Percentiles rank a stretch among this genome's conserved stretches.
Evolutionary conservation across 2,113 vertebrate species (phyloP).

Genomic region (Pipra filicauda): DNA sequence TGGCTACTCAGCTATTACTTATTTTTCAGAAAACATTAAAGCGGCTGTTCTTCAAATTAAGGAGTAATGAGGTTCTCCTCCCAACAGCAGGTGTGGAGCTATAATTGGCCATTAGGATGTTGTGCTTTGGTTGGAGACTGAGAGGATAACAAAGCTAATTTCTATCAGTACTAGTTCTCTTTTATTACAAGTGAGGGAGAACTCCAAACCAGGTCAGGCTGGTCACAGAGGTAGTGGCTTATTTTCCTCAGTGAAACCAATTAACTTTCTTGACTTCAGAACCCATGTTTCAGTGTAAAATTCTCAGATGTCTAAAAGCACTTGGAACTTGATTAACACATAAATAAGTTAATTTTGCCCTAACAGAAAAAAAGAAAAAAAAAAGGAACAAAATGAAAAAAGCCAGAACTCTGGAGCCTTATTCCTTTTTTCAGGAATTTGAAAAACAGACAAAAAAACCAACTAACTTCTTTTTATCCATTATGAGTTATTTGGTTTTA

Average conservation of each 20-base stretch:
- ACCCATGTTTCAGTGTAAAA: background rate
- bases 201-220: background rate
- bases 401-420: background rate
- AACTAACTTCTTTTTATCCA: background rate
- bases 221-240: background rate
- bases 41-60: conserved; percentile 48
- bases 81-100: conserved; percentile 48
- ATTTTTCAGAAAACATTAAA: conserved; percentile 16
- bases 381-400: background rate
- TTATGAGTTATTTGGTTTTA: background rate
- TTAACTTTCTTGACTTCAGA: background rate
- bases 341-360: background rate
- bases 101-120: conserved; percentile 67
- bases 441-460: background rate
- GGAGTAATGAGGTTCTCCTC: conserved; percentile 5
- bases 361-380: background rate
- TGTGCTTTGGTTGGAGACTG: conserved; percentile 46
- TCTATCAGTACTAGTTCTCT: background rate
- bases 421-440: background rate
- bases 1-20: conserved; percentile 2
- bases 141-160: conserved; percentile 12
- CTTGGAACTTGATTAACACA: background rate
- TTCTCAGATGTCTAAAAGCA: background rate
- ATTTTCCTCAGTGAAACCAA: conserved; percentile 17
- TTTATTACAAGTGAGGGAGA: conserved; percentile 21